Evolutionary conservation across 2,888 invertebrate genomes (phyloP), one percentile per base, ranked within the genome.

Genomic region (Tinea trinotella): DNA sequence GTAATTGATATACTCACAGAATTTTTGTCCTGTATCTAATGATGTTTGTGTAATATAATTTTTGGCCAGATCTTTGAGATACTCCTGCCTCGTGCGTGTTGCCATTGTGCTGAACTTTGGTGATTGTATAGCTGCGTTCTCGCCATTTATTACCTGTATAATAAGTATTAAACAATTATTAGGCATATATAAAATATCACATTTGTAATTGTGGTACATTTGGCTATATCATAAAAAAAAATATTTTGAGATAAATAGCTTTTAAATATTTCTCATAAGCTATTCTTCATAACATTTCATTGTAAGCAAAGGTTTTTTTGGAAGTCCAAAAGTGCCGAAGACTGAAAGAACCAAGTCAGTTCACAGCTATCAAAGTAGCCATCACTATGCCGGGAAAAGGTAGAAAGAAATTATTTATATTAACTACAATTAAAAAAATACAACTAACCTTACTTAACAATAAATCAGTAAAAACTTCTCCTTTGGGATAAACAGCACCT

Each of bases 31-130:
- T 13, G 92, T 91, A 66, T 95, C 97, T 12, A 97, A 90, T 1
- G 93, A 89, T 3, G 93, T 92, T 52, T 92, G 90, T 10, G 94
- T 92, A 3, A 93, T 90, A 76, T 93, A 93, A 78, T 96, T 96
- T 59, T 90, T 89, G 20, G 96, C 93, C 64, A 97, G 88, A 78
- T 98, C 98, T 76, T 97, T 97, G 64, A 98, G 88, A 79, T 97
- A 97, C 83, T 98, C 98, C 72, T 97, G 95, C 60, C 98, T 88
- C 40, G 98, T 98, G 64, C 98, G 89, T 7, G 95, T 96, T 9
- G 98, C 97, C 97, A 98, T 98, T 50, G 96, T 96, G 54, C 95
- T 94, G 80, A 98, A 98, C 81, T 98, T 98, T 67, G 97, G 96
- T 46, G 97, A 97, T 63, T 95, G 90, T 71, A 98, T 97, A 9